Conservation (phyloP, 2,113 vertebrate genomes). For the Sphaerodactylus townsendi region DNA sequence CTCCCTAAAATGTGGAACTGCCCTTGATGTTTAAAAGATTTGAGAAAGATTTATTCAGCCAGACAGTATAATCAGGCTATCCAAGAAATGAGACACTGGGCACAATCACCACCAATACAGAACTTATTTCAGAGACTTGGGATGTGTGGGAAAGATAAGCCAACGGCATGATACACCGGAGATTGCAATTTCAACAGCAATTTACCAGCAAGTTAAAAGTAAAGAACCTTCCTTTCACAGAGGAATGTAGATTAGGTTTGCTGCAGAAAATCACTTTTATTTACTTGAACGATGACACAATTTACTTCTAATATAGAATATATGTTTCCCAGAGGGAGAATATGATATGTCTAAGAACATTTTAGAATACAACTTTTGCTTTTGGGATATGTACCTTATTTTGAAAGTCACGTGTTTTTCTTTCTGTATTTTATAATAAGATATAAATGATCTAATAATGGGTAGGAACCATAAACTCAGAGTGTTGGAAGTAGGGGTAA, state of each 20-base stretch:
- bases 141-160: slow-evolving; percentile 3
- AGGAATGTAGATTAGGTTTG: neutral
- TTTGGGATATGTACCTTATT: slow-evolving; percentile 12
- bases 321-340: neutral
- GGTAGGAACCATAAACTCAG: neutral
- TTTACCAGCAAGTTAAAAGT: slow-evolving; percentile 26
- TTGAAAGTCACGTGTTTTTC: slow-evolving; percentile 5
- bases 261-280: slow-evolving; percentile 34
- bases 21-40: slow-evolving; percentile 17
- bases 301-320: slow-evolving; percentile 33
- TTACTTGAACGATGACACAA: slow-evolving; percentile 26
- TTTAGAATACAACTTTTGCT: slow-evolving; percentile 16
- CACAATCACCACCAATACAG: slow-evolving; percentile 13
- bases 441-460: neutral
- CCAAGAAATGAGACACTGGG: slow-evolving; percentile 17
- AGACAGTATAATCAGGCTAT: slow-evolving; percentile 31
- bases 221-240: slow-evolving; percentile 3
- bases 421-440: neutral
- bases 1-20: slow-evolving; percentile 10
- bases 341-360: slow-evolving; percentile 18
- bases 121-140: slow-evolving; percentile 22
- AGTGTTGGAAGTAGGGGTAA: neutral
- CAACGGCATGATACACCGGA: neutral
- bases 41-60: slow-evolving; percentile 25
- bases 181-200: slow-evolving; percentile 25